Base-by-base conservation (phyloP, 2,888 invertebrate genomes). In the Idaea straminata region DNA sequence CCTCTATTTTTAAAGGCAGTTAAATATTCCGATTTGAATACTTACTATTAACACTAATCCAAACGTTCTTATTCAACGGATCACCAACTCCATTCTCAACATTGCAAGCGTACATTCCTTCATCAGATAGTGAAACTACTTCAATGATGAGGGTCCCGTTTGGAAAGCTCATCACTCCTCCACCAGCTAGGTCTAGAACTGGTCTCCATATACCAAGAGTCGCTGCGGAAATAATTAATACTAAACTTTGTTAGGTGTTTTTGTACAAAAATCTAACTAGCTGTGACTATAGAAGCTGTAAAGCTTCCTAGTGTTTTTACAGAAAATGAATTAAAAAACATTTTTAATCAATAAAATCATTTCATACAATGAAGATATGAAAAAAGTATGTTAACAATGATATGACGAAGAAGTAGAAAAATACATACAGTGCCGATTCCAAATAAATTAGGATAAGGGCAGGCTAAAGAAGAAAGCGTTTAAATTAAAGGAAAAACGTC, bases 11-110 rank as follows among this genome's bases (percentile, higher is more conserved):
- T 47, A 59, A 7, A 57, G n/a, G 0, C 1, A 4, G 36, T 36
- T 7, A 10, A 47, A 47, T 47, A 6, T 59, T 25, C 1, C 25
- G 25, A 47, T 47, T 47, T 47, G 3, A 5, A 47, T 47, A 85
- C 92, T 89, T 82, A 93, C 93, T 92, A 81, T 93, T 93, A 64
- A 93, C 91, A 77, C 86, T 91, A 10, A 93, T 92, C 91, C 91
- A 92, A 3, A 93, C 67, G 74, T 91, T 92, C 69, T 90, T 91
- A 65, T 88, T 91, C 15, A 93, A 72, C 0, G 92, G 83, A 15
- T 91, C 90, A 0, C 93, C 93, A 0, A 93, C 90, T 0, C 93
- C 93, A 10, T 93, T 93, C 60, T 93, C 92, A 0, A 93, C 93
- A 62, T 91, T 90, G 69, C 93, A 93, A 0, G 93, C 87, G 66